Base-by-base conservation (phyloP, 2,797 vertebrate genomes). In the Syndactyla subalaris region DNA sequence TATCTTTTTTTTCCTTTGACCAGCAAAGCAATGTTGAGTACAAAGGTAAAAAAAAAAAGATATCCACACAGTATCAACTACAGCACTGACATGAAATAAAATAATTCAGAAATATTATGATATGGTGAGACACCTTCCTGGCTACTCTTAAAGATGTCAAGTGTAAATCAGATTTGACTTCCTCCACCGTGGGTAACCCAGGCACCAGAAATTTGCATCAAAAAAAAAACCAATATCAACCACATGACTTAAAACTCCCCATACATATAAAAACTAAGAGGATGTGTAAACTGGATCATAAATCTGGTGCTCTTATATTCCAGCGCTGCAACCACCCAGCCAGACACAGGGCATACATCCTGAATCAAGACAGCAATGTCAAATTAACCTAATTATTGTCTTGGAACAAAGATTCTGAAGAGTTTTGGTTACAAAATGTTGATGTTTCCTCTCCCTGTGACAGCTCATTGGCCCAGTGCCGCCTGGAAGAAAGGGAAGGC, bases 311-410 rank as follows among this genome's bases (percentile, higher is more conserved):
- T 88, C 63, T 73, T 43, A n/a, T 59, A 62, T 48, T 85, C 55
- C 86, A 87, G 55, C 14, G 18, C 55, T 70, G 51, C 52, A 85
- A 68, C 54, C 93, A 95, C 78, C 13, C 84, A 78, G 61, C 2
- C 92, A 92, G 74, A 9, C 67, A 66, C 15, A 48, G n/a, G 51
- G 34, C 1, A 3, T n/a, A 52, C 8, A 82, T 38, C 84, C 85
- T 77, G 52, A 57, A 79, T 82, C 74, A 27, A 67, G 74, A 55
- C 22, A 51, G 51, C 63, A 63, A 20, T 8, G 48, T 66, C 72
- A n/a, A 89, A 87, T 87, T 82, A 92, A 39, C 49, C 48, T 80
- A 41, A 93, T 91, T 74, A 85, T 85, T 93, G 88, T 46, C 26
- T 46, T 90, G 83, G 83, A 94, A 93, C 65, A 67, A 77, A 90